Base-by-base conservation (phyloP, 2,888 invertebrate species). In the Celastrina argiolus region DNA sequence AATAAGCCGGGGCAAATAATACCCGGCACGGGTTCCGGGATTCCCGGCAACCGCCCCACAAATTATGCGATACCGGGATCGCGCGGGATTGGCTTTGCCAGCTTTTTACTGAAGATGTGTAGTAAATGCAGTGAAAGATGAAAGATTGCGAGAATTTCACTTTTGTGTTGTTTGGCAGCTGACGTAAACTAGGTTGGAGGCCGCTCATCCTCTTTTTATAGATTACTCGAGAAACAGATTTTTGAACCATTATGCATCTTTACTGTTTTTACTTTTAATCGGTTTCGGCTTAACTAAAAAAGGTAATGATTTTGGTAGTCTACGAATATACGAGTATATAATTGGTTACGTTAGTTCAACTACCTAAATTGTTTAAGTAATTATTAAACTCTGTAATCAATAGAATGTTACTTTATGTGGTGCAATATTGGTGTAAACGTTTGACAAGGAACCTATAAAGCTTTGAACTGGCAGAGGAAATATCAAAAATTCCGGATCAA, bases 1-100 rank as follows among this genome's bases (percentile, higher is more conserved):
- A 82, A 81, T 79, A 81, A 78, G 78, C 80, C 74, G 39, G 58
- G 70, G 72, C 73, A 69, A 74, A 74, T 73, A 74, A 70, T 72
- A 68, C 65, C 64, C 58, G 12, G 14, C 5, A 7, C 31, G 5
- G 31, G 31, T 7, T 31, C 22, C 14, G 51, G 51, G 51, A 51
- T 64, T 66, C 67, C 72, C 66, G 66, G 51, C 14, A 66, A 68
- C 71, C 70, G 66, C 70, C 67, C 66, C 71, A 74, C 74, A 74
- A 75, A 75, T 75, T 75, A 73, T 72, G 12, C 51, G 51, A 51
- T 51, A 12, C 51, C 26, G 51, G 22, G 12, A 51, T 22, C 5
- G 22, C 5, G 22, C 7, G 18, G 45, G 45, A 18, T 45, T 3
- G 18, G 45, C 10, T 18, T 45, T 16, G 18, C 16, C 3, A 45